Evolutionary conservation across 2,797 vertebrate genomes (phyloP), one percentile per base, ranked within the genome.

Genomic region (Syngnathus rostellatus): DNA sequence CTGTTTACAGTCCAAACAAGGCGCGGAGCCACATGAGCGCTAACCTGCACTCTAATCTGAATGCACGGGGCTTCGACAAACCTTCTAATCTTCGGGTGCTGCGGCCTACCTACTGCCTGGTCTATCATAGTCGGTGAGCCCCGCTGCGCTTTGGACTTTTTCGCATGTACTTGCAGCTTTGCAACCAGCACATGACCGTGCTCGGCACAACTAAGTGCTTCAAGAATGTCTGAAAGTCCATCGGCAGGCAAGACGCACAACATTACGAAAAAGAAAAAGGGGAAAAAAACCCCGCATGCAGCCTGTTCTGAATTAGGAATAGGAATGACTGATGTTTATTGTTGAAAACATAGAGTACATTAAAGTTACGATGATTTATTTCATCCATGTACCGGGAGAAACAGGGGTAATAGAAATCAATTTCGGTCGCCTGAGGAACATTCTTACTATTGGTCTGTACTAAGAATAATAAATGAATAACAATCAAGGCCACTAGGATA

Each of bases 1-100:
- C 66, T 78, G 81, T 86, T 84, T 83, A 76, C 80, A 77, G 71
- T 83, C 69, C 70, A 81, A 83, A 86, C 79, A 85, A 62, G 43
- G 68, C 54, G 72, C 73, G 64, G 64, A 64, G 68, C 53, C 63
- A 8, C 25, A 17, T 7, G 31, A 19, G 55, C 17, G 72, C 62
- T 66, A 67, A 71, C 71, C 51, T 66, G 67, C 68, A 73, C 64
- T 65, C 71, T 66, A 68, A 71, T 76, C 71, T 69, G 71, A 69
- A 74, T 72, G 68, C 63, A 66, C 4, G 46, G 50, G 69, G 55
- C 67, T 66, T 71, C 61, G 71, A 80, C 73, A 70, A 65, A 68
- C 61, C 64, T 55, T 58, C 69, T 74, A 68, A 69, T 75, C 70
- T 75, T 41, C 50, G 53, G 2, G 38, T 25, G 46, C 75, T 63